These are phyloP conservation scores for Oreocharis arfaki DNA, from an alignment of 2,113 vertebrate species.

Conservation along the genomic window DNA sequence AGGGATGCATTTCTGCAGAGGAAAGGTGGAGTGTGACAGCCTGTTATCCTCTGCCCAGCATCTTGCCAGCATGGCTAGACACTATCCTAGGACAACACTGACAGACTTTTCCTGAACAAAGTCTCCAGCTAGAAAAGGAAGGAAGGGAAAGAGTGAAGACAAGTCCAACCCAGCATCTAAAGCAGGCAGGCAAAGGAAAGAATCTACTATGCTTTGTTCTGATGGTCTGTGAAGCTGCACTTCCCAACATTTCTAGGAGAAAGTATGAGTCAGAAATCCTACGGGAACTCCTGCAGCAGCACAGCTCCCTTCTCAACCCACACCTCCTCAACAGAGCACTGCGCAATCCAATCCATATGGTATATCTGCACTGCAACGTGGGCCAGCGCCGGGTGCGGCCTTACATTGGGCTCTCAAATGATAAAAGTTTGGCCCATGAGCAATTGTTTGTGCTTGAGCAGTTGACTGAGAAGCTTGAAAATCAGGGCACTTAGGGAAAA, in stretches of 20 bases:
- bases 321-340: slow-evolving; percentile 45
- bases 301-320: slow-evolving; percentile 44
- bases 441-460: not conserved
- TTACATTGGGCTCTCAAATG: not conserved
- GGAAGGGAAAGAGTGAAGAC: not conserved
- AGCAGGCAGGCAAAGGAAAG: not conserved
- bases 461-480: not conserved
- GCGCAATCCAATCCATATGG: slow-evolving; percentile 45
- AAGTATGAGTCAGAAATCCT: slow-evolving; percentile 60
- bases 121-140: not conserved
- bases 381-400: not conserved
- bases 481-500: not conserved
- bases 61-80: not conserved
- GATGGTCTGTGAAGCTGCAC: not conserved
- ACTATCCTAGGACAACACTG: not conserved
- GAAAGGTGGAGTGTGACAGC: not conserved
- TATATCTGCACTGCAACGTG: not conserved
- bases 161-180: not conserved
- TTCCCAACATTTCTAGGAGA: slow-evolving; percentile 53
- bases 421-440: not conserved
- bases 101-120: not conserved
- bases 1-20: not conserved
- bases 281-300: slow-evolving; percentile 45
- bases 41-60: not conserved
- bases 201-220: not conserved